Base-by-base conservation (phyloP, 2,113 vertebrate genomes). In the Oncorhynchus mykiss region DNA sequence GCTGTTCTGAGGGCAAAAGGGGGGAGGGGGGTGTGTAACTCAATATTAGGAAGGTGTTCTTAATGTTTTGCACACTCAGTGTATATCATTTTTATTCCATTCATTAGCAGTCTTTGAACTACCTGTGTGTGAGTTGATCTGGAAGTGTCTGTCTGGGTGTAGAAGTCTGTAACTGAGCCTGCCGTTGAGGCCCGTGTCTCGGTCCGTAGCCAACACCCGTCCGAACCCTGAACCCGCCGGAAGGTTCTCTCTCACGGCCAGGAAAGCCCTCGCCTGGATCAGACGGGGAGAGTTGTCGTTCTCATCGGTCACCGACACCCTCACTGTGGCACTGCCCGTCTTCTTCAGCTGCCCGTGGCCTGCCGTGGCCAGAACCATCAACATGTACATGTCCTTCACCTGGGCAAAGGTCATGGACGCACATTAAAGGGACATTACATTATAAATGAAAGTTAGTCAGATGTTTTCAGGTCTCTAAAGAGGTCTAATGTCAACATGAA, bases 101-200 rank as follows among this genome's bases (percentile, higher is more conserved):
- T 20, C 54, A 20, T 57, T 20, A 14, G 5, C 54, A 18, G 20
- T 20, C 54, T 57, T 45, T 45, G 22, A 24, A 11, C 48, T 22
- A 99, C 98, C 98, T 69, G 98, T 98, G 88, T 97, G 96, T 0
- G 95, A 90, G 85, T 99, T 96, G 84, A 99, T 96, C 57, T 94
- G 94, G 79, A 99, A 99, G 91, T 88, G 93, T 0, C 91, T 92
- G 77, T 97, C 95, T 1, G 92, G 76, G 78, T 95, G 94, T 66
- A 95, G 90, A 66, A 99, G 93, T 85, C 95, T 94, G 90, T 96
- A 99, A 68, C 92, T 91, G 78, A 99, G 95, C 0, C 95, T 95
- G 73, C 96, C 95, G 65, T 99, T 99, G 24, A 94, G 93, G 57
- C 97, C 97, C 0, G 95, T 93, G 0, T 99, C 98, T 67, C 95